phyloP scores from a whole-genome alignment of 2,888 invertebrate genomes.

The Leptarthrus brevirostris region DNA sequence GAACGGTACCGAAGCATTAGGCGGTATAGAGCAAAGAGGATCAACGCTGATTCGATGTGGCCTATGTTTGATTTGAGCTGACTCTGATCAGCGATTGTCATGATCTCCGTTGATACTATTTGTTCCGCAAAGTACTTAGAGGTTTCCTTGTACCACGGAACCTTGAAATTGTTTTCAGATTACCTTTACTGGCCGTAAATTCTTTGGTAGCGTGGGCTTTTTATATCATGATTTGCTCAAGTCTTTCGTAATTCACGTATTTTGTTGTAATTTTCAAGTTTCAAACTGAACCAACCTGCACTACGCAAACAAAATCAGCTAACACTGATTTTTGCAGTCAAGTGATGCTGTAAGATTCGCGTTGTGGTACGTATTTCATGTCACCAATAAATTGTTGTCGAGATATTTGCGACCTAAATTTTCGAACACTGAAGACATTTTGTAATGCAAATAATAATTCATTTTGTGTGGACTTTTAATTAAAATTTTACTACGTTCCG shows the following conservation, averaged over 20 bases:
- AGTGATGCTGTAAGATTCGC: too few species aligned
- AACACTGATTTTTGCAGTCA: too few species aligned
- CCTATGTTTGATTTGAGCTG: not conserved
- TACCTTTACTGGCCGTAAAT: slow-evolving; percentile 19
- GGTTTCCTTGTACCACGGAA: not conserved
- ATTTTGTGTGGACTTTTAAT: too few species aligned
- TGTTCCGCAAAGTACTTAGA: slow-evolving; percentile 11
- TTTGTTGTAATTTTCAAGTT: slow-evolving; percentile 25
- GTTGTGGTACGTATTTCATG: too few species aligned
- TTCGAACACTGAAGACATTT: not conserved
- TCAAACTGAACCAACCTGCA: slow-evolving; percentile 1
- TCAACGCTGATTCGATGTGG: not conserved
- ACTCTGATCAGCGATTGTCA: not conserved
- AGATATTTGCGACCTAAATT: not conserved
- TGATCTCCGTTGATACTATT: slow-evolving; percentile 14
- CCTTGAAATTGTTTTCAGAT: slow-evolving; percentile 30
- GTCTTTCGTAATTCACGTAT: slow-evolving; percentile 40
- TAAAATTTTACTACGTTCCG: too few species aligned
- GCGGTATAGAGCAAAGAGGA: not conserved
- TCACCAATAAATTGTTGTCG: too few species aligned
- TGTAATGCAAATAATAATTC: too few species aligned
- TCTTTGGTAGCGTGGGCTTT: not conserved
- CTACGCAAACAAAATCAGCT: slow-evolving; percentile 4
- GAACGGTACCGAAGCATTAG: not conserved
- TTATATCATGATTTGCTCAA: slow-evolving; percentile 6